phyloP scores from a whole-genome alignment of 2,888 invertebrate species.

The Xylota segnis region DNA sequence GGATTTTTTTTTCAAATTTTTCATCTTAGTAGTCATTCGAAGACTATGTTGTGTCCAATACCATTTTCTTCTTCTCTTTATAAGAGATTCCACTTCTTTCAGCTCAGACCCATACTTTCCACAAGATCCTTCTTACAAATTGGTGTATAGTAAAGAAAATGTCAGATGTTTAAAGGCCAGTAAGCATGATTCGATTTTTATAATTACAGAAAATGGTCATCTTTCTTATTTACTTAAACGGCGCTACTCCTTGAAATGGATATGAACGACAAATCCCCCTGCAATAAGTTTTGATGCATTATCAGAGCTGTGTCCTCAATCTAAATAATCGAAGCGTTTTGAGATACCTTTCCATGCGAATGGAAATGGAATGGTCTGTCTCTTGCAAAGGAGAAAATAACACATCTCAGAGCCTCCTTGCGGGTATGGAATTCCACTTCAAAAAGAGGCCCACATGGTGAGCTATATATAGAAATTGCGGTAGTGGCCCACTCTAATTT shows the following conservation, averaged over 20 bases:
- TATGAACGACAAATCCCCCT: conserved; percentile 49
- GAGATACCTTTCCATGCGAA: conserved; percentile 39
- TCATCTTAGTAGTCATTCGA: not conserved
- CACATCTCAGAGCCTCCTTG: conserved; percentile 44
- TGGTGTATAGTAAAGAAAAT: conserved; percentile 23
- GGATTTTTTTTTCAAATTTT: too few relatives aligned
- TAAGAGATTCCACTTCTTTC: not conserved
- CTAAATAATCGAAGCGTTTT: conserved; percentile 50
- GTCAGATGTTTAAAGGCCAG: conserved; percentile 47
- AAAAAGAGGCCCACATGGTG: conserved; percentile 24
- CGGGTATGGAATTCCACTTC: conserved; percentile 58
- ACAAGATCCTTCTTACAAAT: conserved; percentile 15
- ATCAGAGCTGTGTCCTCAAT: conserved; percentile 38
- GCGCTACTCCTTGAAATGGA: conserved; percentile 75
- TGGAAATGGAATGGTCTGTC: conserved; percentile 20
- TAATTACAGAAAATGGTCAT: conserved; percentile 75
- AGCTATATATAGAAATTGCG: conserved; percentile 5
- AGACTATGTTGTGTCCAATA: not conserved
- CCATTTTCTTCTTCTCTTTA: not conserved
- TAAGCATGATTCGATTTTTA: conserved; percentile 72
- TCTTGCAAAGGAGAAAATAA: conserved; percentile 37
- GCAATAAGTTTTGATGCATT: conserved; percentile 39
- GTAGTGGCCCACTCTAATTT: conserved; percentile 25
- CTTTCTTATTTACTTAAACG: conserved; percentile 75
- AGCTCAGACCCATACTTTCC: not conserved